Conservation (phyloP, 2,888 invertebrate genomes). For the Nematopogon swammerdamellus region DNA sequence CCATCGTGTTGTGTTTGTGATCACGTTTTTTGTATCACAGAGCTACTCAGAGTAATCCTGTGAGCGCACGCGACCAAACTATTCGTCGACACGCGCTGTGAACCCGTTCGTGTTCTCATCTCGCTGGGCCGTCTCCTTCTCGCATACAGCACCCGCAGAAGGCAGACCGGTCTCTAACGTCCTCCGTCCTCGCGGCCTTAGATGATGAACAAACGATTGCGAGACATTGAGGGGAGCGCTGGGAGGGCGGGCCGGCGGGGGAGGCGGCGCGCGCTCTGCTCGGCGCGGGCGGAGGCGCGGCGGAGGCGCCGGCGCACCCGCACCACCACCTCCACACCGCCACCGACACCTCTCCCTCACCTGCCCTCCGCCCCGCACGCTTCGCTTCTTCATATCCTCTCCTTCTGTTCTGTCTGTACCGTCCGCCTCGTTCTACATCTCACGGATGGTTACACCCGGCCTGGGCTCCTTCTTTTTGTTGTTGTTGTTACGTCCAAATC, state of each 20-base stretch:
- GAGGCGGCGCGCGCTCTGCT: constrained; percentile 44
- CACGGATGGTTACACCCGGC: no score
- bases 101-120: constrained; percentile 45
- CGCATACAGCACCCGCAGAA: constrained; percentile 81
- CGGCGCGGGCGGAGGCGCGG: constrained; percentile 24
- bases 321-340: constrained; percentile 1
- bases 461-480: no score
- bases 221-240: constrained; percentile 43
- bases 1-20: constrained; percentile 49
- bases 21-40: constrained; percentile 50
- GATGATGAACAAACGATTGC: constrained; percentile 47
- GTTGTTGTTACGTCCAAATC: no score
- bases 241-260: constrained; percentile 47
- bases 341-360: background rate
- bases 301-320: constrained; percentile 1
- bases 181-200: constrained; percentile 58
- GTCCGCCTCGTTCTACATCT: no score
- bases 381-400: background rate
- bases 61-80: constrained; percentile 44
- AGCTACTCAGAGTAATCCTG: constrained; percentile 43
- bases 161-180: constrained; percentile 56
- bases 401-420: no score
- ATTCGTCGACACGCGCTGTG: constrained; percentile 46
- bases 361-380: constrained; percentile 1
- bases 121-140: constrained; percentile 69